Conservation (phyloP, 1,140 invertebrate species). For the Archivesica marissinica region DNA sequence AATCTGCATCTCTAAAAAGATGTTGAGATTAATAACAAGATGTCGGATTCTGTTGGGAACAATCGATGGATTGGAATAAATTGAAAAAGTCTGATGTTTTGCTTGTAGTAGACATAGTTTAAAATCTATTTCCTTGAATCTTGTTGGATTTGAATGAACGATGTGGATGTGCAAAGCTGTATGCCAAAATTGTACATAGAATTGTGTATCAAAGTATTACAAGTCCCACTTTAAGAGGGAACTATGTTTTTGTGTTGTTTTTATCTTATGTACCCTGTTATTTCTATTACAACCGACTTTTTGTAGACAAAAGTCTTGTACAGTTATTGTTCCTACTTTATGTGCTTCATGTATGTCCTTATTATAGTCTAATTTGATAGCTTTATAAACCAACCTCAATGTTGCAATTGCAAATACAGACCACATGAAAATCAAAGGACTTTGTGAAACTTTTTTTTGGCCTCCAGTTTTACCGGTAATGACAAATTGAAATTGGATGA, state of each 20-base stretch:
- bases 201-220: conserved; percentile 39
- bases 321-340: neutral
- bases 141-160: neutral
- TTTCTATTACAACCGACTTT: neutral
- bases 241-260: neutral
- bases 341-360: neutral
- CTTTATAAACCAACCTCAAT: neutral
- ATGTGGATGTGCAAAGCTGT: neutral
- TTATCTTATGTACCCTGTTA: neutral
- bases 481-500: too few relatives aligned
- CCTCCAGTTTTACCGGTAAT: too few relatives aligned
- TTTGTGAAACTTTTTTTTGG: too few relatives aligned
- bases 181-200: conserved; percentile 35
- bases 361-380: neutral
- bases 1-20: conserved; percentile 9
- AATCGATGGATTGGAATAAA: neutral
- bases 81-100: neutral
- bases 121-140: neutral
- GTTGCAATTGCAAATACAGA: neutral
- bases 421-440: too few relatives aligned
- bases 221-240: neutral
- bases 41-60: neutral
- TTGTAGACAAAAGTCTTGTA: conserved; percentile 28
- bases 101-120: neutral
- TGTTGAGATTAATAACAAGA: conserved; percentile 11